A percentile compares a stretch with the other conserved stretches of the same genome.
phyloP scores from a whole-genome alignment of 2,797 vertebrate species.

The Rhynchonycteris naso region DNA sequence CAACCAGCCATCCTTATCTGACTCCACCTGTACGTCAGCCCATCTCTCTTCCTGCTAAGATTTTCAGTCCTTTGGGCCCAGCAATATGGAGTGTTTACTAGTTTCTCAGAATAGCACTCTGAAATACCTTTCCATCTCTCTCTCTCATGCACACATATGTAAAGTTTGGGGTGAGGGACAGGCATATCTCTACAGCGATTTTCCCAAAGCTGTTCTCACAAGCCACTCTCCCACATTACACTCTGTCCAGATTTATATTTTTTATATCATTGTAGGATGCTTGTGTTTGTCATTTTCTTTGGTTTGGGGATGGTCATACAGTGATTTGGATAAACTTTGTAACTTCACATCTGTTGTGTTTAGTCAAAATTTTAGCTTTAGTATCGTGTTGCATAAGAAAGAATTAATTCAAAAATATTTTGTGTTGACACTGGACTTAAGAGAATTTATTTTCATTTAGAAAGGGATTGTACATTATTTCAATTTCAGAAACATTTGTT shows the following conservation, averaged over 20 bases:
- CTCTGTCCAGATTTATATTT: background rate
- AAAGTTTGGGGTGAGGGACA: background rate
- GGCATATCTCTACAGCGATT: background rate
- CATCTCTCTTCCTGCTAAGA: background rate
- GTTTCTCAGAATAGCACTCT: background rate
- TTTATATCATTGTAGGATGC: background rate
- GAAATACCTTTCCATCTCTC: background rate
- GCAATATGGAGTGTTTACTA: background rate
- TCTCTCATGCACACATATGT: background rate
- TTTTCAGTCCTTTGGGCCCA: background rate
- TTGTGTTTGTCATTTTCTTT: background rate
- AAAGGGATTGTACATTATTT: background rate
- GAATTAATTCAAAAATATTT: background rate
- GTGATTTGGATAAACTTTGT: background rate
- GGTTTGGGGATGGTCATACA: background rate
- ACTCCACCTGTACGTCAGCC: background rate
- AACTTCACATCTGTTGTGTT: background rate
- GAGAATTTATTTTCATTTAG: background rate
- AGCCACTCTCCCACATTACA: background rate
- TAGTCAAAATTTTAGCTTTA: background rate
- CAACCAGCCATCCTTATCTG: background rate
- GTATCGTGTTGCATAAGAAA: background rate
- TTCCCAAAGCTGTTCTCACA: background rate
- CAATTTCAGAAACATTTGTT: background rate
- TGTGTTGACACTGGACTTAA: background rate